Base-by-base conservation (phyloP, 35 echinoderm and acorn worm species). In the Ophiothrix spiculata region DNA sequence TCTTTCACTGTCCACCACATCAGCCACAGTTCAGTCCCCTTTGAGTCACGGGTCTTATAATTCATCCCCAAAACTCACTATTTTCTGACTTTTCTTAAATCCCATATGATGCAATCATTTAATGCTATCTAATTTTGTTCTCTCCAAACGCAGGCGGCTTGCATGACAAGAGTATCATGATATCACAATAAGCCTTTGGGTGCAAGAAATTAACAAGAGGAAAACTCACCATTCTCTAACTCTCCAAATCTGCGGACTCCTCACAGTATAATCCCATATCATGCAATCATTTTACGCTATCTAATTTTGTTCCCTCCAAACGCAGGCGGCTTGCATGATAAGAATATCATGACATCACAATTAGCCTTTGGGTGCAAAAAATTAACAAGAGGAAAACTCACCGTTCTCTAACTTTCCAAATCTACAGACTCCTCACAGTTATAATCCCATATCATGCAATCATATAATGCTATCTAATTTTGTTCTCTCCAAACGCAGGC, bases 221-320 rank as follows among this genome's bases (percentile, higher is more conserved):
- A 38, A 80, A 79, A 31, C 83, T 98, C 17, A 90, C 75, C 38
- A 94, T 79, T 32, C 91, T 98, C 88, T 88, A 88, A 32, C 64
- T 93, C 77, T 93, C 91, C 79, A 93, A 98, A 85, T 84, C n/a
- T n/a, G n/a, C n/a, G n/a, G n/a, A n/a, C n/a, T 49, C 42, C 19
- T 19, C 19, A 49, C 42, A 10, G 6, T 49, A 49, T n/a, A 49
- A 49, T 49, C 42, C 42, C 42, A 10, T 49, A 10, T 19, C 19
- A 49, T 19, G 6, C 6, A 49, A 49, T 49, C 42, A 10, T 49
- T 49, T 49, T 6, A 49, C 60, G 29, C 60, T 28, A 25, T 69
- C 8, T 69, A 15, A 69, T 69, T 69, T 69, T 49, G 42, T 10
- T 49, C 60, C 17, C 23, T 28, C 19, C 60, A 15, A 69, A 15